Conservation (phyloP, 2,797 vertebrate genomes). For the Macropodus opercularis region DNA sequence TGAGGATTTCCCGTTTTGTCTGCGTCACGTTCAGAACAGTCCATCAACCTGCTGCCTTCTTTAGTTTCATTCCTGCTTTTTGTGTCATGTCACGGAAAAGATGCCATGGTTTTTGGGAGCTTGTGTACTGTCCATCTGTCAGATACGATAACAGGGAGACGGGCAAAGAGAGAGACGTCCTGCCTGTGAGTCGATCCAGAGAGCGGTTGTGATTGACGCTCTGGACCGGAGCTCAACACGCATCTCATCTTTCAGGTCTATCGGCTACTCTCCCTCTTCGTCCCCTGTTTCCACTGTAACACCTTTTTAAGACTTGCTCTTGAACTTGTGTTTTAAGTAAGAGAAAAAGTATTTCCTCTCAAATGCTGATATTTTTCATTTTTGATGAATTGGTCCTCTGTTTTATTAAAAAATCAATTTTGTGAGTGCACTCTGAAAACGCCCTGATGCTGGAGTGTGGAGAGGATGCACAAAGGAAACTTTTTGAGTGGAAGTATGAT, state of each 20-base stretch:
- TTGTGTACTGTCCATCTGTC: conserved; percentile 33
- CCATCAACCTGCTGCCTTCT: conserved; percentile 26
- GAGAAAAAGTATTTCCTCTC: conserved; percentile 51
- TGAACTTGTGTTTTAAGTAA: conserved; percentile 62
- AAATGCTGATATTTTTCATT: conserved; percentile 24
- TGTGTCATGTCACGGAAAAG: conserved; percentile 35
- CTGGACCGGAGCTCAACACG: conserved; percentile 3
- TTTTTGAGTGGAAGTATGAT: conserved; percentile 57
- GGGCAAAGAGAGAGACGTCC: too few relatives aligned
- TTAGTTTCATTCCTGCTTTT: conserved; percentile 54
- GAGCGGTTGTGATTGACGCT: conserved; percentile 9
- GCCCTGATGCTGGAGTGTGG: conserved; percentile 36
- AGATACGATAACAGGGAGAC: conserved; percentile 24
- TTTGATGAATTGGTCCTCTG: conserved; percentile 26
- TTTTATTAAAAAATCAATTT: conserved; percentile 25
- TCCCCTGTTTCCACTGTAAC: conserved; percentile 17
- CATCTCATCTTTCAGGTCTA: conserved; percentile 23
- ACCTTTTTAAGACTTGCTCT: conserved; percentile 54
- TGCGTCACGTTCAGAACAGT: too few relatives aligned
- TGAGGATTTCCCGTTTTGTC: conserved; percentile 17
- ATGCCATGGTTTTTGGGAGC: conserved; percentile 28
- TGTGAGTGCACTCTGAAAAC: conserved; percentile 49
- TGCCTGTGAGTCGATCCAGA: conserved; percentile 28
- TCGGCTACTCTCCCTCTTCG: conserved; percentile 2
- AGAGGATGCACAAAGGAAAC: conserved; percentile 34